Evolutionary conservation across 2,113 vertebrate genomes (phyloP), one percentile per base, ranked within the genome.

Genomic region (Xiphophorus maculatus): DNA sequence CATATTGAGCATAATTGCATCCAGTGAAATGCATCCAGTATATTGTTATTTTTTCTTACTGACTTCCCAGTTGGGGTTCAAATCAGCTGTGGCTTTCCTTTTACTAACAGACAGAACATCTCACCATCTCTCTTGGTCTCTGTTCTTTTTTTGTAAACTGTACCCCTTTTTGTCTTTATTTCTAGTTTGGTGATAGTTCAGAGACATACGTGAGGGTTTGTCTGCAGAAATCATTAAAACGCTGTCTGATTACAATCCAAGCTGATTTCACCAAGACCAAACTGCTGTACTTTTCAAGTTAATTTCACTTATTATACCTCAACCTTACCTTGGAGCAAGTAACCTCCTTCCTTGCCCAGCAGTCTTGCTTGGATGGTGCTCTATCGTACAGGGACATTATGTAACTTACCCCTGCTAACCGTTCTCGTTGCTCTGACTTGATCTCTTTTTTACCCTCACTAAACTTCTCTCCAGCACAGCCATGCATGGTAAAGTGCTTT

Each of bases 391-490:
- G 84, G 88, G 80, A 82, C 91, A 91, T 95, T 94, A 95, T 94
- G 93, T 94, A 94, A 95, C 90, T 91, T 90, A 84, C 79, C 79
- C 78, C 74, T 80, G 73, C 86, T 88, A 89, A 90, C 83, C 84
- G 83, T 79, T 88, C 85, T 88, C 80, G 68, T 75, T 77, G 81
- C 82, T 83, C 9, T 74, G 80, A 81, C 86, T 85, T 93, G 82
- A 76, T 83, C 78, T 90, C 79, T 79, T 76, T 58, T 58, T 76
- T 86, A 87, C 76, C 74, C 85, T 84, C 25, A 54, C 63, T 66
- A 75, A 72, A 87, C 30, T 83, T 70, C 65, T 81, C 40, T 77
- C 66, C 79, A 77, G 58, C 67, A 37, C 62, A 76, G 70, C 27
- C 8, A 14, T 15, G 74, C 35, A 10, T 8, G 51, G 64, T 27